These are phyloP conservation scores for Ferrisia virgata DNA, from an alignment of 2,888 invertebrate species.

Conservation along the genomic window DNA sequence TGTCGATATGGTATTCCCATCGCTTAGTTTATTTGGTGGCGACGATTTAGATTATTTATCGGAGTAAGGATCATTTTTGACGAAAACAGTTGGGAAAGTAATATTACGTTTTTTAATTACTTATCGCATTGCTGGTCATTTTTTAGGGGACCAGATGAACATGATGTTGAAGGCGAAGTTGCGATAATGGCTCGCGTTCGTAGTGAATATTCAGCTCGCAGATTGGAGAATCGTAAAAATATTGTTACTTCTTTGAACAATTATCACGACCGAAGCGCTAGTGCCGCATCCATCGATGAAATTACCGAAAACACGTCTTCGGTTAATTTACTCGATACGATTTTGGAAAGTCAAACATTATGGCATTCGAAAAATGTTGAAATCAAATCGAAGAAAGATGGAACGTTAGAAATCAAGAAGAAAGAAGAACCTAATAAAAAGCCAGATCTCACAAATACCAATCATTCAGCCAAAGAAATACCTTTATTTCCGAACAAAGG, in stretches of 20 bases:
- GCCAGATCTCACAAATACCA: slow-evolving; percentile 35
- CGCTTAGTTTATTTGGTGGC: slow-evolving; percentile 21
- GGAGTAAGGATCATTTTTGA: neutral
- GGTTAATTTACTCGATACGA: slow-evolving; percentile 5
- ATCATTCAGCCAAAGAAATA: slow-evolving; percentile 37
- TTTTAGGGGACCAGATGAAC: neutral
- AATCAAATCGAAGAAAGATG: slow-evolving; percentile 29
- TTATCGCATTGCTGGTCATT: neutral
- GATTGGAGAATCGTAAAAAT: slow-evolving; percentile 36
- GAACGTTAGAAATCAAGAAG: slow-evolving; percentile 18
- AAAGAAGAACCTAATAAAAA: slow-evolving; percentile 25
- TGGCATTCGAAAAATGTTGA: slow-evolving; percentile 41
- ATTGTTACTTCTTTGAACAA: slow-evolving; percentile 7
- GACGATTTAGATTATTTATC: slow-evolving; percentile 29
- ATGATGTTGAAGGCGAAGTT: slow-evolving; percentile 34
- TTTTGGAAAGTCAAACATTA: slow-evolving; percentile 37
- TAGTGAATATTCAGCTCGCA: slow-evolving; percentile 23
- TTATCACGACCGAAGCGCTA: neutral
- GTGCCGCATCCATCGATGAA: neutral
- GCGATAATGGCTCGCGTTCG: slow-evolving; percentile 40
- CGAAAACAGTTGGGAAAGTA: neutral
- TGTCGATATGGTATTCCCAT: slow-evolving; percentile 40
- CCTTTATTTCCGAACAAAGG: slow-evolving; percentile 34
- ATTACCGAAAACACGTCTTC: neutral
- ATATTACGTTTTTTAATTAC: neutral